Base-by-base conservation (phyloP, 2,113 vertebrate genomes). In the Pontoporia blainvillei region DNA sequence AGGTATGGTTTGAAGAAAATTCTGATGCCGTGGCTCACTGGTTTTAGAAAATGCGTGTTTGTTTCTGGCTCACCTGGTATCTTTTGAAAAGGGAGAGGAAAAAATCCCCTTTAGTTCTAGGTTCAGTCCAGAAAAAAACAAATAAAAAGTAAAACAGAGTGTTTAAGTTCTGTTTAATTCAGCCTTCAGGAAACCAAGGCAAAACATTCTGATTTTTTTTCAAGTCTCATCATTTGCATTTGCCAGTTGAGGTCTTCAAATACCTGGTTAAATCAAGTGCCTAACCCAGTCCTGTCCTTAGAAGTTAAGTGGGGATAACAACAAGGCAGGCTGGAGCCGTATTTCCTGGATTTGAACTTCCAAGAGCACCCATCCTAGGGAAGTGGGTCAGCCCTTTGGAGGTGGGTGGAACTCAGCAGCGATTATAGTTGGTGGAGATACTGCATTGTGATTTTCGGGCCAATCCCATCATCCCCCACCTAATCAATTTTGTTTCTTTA, bases 11-110 rank as follows among this genome's bases (percentile, higher is more conserved):
- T 92, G 25, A 46, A 86, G 66, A 85, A 18, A 62, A 66, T 73
- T 86, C 46, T 79, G 39, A 69, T 62, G 57, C 59, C 31, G 27
- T 9, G 36, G 39, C 62, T 27, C 11, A 27, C 29, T 81, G 27
- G n/a, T 71, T 88, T 79, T 85, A 89, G 79, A 44, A 93, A 95
- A 86, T 67, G 6, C 2, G 14, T 27, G 29, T 91, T 95, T 94
- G n/a, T 21, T 96, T 96, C 72, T 73, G 44, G 52, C 52, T 87
- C 10, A 81, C n/a, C 82, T 86, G 9, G 34, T 82, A 1, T 59
- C 66, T 95, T 84, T 90, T 67, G 72, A 85, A 75, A 86, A 83
- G 21, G 31, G 5, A 72, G 34, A n/a, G 25, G 36, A 17, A 15
- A 12, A 44, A 81, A 59, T 36, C 17, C 1, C 4, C 17, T 59